These are phyloP conservation scores for Apantesis nais DNA, from an alignment of 2,888 invertebrate species.

Conservation along the genomic window DNA sequence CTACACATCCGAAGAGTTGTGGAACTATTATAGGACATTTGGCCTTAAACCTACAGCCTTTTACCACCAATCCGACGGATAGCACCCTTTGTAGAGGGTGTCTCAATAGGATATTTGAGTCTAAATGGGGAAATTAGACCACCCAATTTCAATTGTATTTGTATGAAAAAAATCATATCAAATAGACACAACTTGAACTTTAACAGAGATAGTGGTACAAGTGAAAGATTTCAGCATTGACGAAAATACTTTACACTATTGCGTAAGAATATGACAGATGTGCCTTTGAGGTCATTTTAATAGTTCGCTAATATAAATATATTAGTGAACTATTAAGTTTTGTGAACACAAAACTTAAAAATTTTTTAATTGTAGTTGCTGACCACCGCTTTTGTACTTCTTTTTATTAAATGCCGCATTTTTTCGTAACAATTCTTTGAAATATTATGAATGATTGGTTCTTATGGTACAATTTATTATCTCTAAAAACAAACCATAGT, in stretches of 20 bases:
- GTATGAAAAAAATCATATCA: not conserved
- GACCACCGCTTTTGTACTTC: not conserved
- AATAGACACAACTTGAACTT: not conserved
- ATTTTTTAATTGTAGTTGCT: no score
- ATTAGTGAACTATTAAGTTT: no score
- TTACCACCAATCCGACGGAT: no score
- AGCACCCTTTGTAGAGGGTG: not conserved
- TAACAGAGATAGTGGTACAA: not conserved
- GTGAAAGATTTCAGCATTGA: not conserved
- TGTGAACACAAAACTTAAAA: no score
- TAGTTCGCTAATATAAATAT: no score
- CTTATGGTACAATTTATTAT: no score
- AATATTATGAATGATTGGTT: not conserved
- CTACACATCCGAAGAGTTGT: no score
- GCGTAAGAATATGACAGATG: not conserved
- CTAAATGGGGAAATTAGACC: not conserved
- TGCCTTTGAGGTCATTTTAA: not conserved
- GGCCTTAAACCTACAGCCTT: no score
- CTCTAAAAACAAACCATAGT: no score
- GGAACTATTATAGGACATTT: no score
- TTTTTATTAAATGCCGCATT: not conserved
- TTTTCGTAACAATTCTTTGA: not conserved
- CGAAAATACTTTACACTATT: not conserved
- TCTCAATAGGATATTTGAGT: no score
- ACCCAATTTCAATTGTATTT: not conserved